Evolutionary conservation across 2,888 invertebrate species (phyloP), one percentile per base, ranked within the genome.

Genomic region (Molorchus minor): DNA sequence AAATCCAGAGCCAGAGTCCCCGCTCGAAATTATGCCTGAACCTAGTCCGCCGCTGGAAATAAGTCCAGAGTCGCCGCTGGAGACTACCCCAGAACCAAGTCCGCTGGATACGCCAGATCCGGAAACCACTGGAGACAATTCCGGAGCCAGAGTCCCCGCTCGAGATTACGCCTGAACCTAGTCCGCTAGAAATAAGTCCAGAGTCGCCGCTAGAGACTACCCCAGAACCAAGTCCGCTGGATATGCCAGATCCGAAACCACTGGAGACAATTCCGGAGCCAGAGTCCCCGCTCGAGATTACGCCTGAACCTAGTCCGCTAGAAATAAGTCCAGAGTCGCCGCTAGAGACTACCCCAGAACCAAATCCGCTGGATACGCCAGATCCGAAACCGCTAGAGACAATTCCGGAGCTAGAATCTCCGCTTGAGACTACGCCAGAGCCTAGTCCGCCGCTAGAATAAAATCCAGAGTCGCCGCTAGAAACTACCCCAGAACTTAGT

Each of bases 301-400:
- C 12, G 1, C 46, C 46, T 3, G 46, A 47, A 2, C 20, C 35
- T 1, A 10, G 8, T 36, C 15, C 16, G 1, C 38, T 7, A 8
- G 13, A n/a, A 15, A 8, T 13, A 15, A 13, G 15, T 13, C 38
- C 38, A 19, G 40, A 40, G 2, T 12, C 19, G 19, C 19, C 40
- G 40, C 19, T 19, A 10, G 20, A 19, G 8, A 15, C 17, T 19
- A 19, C 1, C 8, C 20, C 20, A 40, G 16, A 19, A 7, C 19
- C 19, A 17, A 15, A 13, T 17, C 19, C 20, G 3, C 15, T 7
- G n/a, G n/a, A n/a, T n/a, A n/a, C n/a, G n/a, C 40, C 40, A 7
- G 44, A 36, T 13, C 13, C 20, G 10, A 49, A 40, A 4, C 30
- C 41, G 7, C 7, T 49, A 16, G 58, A 40, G 13, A 41, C 20